phyloP scores from a whole-genome alignment of 1,140 invertebrate species.

The Philotrypesis tridentata region DNA sequence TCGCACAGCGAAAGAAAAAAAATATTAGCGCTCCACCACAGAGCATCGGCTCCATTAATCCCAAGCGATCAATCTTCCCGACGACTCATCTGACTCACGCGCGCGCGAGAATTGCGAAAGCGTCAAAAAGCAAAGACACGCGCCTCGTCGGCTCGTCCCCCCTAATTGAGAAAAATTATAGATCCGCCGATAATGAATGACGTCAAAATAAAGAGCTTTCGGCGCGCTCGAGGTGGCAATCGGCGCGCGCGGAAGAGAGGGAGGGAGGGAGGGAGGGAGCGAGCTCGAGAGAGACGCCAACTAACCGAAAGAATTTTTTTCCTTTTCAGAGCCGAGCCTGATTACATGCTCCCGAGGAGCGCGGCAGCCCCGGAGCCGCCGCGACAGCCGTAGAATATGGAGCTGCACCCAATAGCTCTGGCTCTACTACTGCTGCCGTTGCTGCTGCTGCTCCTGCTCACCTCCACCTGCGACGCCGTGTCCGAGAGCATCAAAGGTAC shows the following conservation, averaged over 20 bases:
- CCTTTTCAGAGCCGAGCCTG: constrained; percentile 15
- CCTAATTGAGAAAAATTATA: constrained; percentile 8
- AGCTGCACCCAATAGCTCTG: constrained; percentile 55
- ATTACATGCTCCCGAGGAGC: constrained; percentile 47
- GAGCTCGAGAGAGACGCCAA: not conserved
- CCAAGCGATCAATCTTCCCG: no score
- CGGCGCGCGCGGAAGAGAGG: no score
- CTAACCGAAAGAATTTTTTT: not conserved
- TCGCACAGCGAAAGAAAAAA: no score
- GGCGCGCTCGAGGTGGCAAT: not conserved
- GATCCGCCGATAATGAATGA: constrained; percentile 7
- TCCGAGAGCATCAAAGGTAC: constrained; percentile 68
- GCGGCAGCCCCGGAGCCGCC: constrained; percentile 33
- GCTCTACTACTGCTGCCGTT: constrained; percentile 51
- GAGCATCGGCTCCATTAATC: no score
- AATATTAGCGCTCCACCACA: no score
- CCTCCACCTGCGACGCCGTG: constrained; percentile 38
- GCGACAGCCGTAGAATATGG: constrained; percentile 49
- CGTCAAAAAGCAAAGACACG: not conserved
- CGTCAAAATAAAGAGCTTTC: not conserved
- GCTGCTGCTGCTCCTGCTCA: constrained; percentile 23
- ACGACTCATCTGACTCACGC: not conserved
- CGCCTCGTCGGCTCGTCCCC: not conserved
- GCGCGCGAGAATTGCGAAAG: not conserved
- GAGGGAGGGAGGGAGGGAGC: no score